Base-by-base conservation (phyloP, 2,113 vertebrate genomes). In the Peucedramus taeniatus region DNA sequence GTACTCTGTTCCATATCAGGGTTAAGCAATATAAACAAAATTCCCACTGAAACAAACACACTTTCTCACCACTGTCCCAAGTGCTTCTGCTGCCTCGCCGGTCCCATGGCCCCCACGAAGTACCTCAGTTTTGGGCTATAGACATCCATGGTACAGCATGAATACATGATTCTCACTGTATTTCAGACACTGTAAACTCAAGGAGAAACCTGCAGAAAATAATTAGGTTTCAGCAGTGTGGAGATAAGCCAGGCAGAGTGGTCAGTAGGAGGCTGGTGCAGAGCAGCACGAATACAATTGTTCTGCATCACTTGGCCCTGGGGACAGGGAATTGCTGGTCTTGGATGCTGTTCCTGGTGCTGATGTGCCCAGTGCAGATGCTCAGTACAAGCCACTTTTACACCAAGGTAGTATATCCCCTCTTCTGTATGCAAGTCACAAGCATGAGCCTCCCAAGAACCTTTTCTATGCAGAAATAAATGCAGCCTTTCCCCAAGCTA, bases 181-280 rank as follows among this genome's bases (percentile, higher is more conserved):
- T 68, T 71, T 71, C 78, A 68, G 79, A 14, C 12, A 35, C 57
- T 66, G 54, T 13, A 59, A 82, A 85, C 65, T 71, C 39, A 31
- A 35, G 56, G 47, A 83, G 35, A 44, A 82, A 18, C 9, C 30
- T 54, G 44, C 28, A 82, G 63, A 47, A 92, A 64, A 76, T 14
- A 61, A 27, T 35, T 4, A 23, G 6, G 17, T 72, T 76, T 56
- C 49, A 66, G 64, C 10, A 5, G 13, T 6, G 16, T 10, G 35
- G 24, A 45, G n/a, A 23, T 61, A 9, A 10, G 50, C 15, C 21
- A 28, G 59, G 42, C 0, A 0, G n/a, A 31, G 37, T 0, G 0
- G 54, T 16, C 47, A 63, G 31, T 7, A 18, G 42, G 31, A 53
- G 42, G 14, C 47, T 79, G 66, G 28, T 10, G 27, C 15, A 3